A percentile compares a stretch with the other conserved stretches of the same genome.
phyloP scores from a whole-genome alignment of 1,140 invertebrate species.

The Polypedilum vanderplanki region DNA sequence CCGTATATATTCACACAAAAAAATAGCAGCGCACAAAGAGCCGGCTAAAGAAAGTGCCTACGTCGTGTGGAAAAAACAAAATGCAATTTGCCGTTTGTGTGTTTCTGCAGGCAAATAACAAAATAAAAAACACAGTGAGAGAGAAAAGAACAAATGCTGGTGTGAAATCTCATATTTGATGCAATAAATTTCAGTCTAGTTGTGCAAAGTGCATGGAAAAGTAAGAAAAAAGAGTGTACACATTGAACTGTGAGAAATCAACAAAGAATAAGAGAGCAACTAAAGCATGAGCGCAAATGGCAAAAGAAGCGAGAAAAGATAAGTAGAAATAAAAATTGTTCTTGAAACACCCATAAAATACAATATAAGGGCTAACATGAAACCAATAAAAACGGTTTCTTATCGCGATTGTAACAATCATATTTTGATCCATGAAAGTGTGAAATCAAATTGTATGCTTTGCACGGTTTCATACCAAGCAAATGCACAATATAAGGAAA shows the following conservation, averaged over 20 bases:
- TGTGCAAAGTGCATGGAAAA: conserved; percentile 22
- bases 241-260: conserved; percentile 12
- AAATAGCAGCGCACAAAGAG: background rate
- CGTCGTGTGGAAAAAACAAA: background rate
- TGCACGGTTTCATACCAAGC: too few relatives aligned
- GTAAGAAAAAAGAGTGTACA: background rate
- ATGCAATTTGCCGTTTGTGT: conserved; percentile 17
- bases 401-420: background rate
- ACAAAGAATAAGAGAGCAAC: background rate
- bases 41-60: conserved; percentile 16
- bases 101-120: conserved; percentile 14
- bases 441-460: conserved; percentile 21
- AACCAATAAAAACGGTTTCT: conserved; percentile 14
- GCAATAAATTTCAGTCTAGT: conserved; percentile 27
- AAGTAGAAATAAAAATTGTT: conserved; percentile 20
- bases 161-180: conserved; percentile 29
- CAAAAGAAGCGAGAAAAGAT: conserved; percentile 4
- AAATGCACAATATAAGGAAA: too few relatives aligned
- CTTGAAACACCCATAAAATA: conserved; percentile 12
- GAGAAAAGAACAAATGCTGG: conserved; percentile 17
- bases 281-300: background rate
- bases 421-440: conserved; percentile 29
- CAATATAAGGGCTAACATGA: background rate
- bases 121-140: background rate
- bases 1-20: conserved; percentile 15